Conservation (phyloP, 2,888 invertebrate species). For the Coenonympha glycerion region DNA sequence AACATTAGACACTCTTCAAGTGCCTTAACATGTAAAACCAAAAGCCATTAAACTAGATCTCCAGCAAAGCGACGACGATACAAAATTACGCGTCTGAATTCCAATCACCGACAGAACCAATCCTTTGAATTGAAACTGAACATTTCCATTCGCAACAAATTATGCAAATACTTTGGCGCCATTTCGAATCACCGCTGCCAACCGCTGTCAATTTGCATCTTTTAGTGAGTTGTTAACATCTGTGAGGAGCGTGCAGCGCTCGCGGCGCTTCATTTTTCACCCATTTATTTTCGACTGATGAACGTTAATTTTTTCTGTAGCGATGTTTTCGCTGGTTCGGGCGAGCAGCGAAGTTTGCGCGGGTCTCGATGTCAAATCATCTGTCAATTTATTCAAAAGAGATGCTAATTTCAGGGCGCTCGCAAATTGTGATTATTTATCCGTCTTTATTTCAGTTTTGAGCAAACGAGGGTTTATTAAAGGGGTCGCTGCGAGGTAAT, state of each 20-base stretch:
- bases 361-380: constrained; percentile 54
- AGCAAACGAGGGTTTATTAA: constrained; percentile 64
- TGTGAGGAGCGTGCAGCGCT: constrained; percentile 28
- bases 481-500: constrained; percentile 61
- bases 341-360: constrained; percentile 39
- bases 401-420: constrained; percentile 66
- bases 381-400: constrained; percentile 69
- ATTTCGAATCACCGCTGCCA: constrained; percentile 66
- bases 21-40: constrained; percentile 7
- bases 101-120: constrained; percentile 54
- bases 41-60: constrained; percentile 15
- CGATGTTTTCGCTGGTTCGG: constrained; percentile 19
- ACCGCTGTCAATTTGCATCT: constrained; percentile 71
- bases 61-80: constrained; percentile 38
- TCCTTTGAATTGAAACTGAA: constrained; percentile 41
- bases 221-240: constrained; percentile 61
- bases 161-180: constrained; percentile 67
- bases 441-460: constrained; percentile 59
- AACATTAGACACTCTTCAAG: not conserved
- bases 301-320: constrained; percentile 15
- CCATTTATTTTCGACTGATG: constrained; percentile 14
- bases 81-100: constrained; percentile 41
- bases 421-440: constrained; percentile 67
- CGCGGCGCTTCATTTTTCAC: constrained; percentile 36
- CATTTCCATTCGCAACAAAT: constrained; percentile 57